phyloP scores from a whole-genome alignment of 2,888 invertebrate genomes.

The Machimus atricapillus region DNA sequence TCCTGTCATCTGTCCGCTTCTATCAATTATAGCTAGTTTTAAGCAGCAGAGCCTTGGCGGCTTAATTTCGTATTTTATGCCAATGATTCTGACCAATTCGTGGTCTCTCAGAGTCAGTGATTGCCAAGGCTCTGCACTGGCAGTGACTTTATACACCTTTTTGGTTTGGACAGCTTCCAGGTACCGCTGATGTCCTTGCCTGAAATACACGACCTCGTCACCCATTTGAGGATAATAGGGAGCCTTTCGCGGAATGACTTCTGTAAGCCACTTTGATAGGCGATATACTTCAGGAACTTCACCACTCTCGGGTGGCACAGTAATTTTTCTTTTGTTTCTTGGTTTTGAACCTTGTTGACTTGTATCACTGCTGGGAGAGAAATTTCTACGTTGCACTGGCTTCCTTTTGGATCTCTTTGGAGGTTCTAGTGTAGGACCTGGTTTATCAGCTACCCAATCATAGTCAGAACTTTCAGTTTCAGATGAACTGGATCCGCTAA shows the following conservation, averaged over 20 bases:
- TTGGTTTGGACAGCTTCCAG: slow-evolving; percentile 84
- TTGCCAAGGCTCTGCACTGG: slow-evolving; percentile 81
- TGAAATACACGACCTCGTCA: slow-evolving; percentile 87
- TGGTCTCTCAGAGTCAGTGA: slow-evolving; percentile 73
- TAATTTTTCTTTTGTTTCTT: slow-evolving; percentile 54
- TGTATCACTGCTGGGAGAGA: slow-evolving; percentile 61
- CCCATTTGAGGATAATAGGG: slow-evolving; percentile 99
- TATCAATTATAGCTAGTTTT: slow-evolving; percentile 79
- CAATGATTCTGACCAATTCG: slow-evolving; percentile 82
- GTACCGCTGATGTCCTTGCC: slow-evolving; percentile 85
- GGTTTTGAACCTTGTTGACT: slow-evolving; percentile 51
- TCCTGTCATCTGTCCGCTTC: slow-evolving; percentile 72
- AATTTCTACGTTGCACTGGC: slow-evolving; percentile 64
- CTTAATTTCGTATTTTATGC: slow-evolving; percentile 90
- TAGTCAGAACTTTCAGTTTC: slow-evolving; percentile 73
- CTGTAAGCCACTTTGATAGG: slow-evolving; percentile 93
- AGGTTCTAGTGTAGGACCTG: slow-evolving; percentile 77
- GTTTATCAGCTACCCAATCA: slow-evolving; percentile 89
- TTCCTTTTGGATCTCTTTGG: slow-evolving; percentile 79
- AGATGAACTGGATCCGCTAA: slow-evolving; percentile 60
- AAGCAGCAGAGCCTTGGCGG: slow-evolving; percentile 91
- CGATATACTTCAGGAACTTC: slow-evolving; percentile 78
- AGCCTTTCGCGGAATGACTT: slow-evolving; percentile 87
- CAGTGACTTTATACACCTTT: slow-evolving; percentile 80
- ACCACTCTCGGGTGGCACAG: slow-evolving; percentile 57